A percentile compares a stretch with the other conserved stretches of the same genome.
These are phyloP conservation scores for Lycophotia porphyrea DNA, from an alignment of 2,888 invertebrate genomes.

Conservation along the genomic window DNA sequence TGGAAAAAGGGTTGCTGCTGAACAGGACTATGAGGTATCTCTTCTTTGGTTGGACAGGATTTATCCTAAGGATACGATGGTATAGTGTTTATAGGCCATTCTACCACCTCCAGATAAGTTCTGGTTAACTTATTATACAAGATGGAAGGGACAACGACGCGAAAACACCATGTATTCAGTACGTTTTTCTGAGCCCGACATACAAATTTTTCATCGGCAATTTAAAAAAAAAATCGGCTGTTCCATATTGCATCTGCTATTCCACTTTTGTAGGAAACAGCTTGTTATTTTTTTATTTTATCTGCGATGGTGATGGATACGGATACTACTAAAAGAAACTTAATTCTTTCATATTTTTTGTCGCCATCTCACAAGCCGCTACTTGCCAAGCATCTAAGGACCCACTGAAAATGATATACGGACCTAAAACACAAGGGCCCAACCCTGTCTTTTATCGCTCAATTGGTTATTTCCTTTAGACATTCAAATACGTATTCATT, in stretches of 20 bases:
- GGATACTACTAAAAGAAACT: background rate
- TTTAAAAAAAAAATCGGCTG: too few relatives aligned
- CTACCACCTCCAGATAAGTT: background rate
- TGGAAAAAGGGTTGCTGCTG: constrained; percentile 88
- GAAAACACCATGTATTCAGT: too few relatives aligned
- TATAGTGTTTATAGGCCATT: background rate
- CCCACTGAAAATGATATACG: background rate
- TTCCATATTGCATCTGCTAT: too few relatives aligned
- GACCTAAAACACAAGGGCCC: background rate
- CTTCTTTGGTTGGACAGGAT: background rate
- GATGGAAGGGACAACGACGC: too few relatives aligned
- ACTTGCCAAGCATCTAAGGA: background rate
- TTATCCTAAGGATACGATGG: background rate
- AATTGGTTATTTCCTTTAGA: too few relatives aligned
- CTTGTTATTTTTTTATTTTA: too few relatives aligned
- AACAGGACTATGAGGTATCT: constrained; percentile 86
- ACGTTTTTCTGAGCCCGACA: too few relatives aligned
- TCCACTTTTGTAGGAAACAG: too few relatives aligned
- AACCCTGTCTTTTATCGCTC: background rate
- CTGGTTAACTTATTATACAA: background rate
- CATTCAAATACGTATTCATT: too few relatives aligned
- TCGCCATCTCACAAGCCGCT: background rate
- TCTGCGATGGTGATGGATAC: too few relatives aligned
- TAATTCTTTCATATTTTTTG: background rate
- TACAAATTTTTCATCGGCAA: too few relatives aligned